Percentiles rank a stretch among this genome's conserved stretches.
phyloP scores from a whole-genome alignment of 2,113 vertebrate genomes.

The Chitala chitala region DNA sequence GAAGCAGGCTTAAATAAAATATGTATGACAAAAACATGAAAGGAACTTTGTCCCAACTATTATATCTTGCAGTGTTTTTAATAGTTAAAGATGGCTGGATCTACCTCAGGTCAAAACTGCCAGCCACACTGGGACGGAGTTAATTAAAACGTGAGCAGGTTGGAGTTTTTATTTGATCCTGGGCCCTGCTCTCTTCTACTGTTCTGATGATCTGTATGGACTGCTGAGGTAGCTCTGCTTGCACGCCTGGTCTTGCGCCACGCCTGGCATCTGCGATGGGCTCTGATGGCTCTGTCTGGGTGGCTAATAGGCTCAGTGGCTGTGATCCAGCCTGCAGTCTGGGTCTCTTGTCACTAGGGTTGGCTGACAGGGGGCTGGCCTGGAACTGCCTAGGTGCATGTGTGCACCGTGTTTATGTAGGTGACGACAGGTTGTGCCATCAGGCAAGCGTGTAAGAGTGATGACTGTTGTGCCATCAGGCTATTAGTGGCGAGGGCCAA shows the following conservation, averaged over 20 bases:
- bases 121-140: too few relatives aligned
- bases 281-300: constrained; percentile 1
- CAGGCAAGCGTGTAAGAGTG: not conserved
- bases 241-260: not conserved
- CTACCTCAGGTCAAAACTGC: not conserved
- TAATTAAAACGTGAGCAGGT: constrained; percentile 6
- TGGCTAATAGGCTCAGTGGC: not conserved
- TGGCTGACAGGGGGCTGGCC: not conserved
- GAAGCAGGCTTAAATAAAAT: not conserved
- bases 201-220: not conserved
- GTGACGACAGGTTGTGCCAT: not conserved
- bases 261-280: not conserved
- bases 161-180: not conserved
- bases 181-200: too few relatives aligned
- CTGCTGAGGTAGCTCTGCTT: not conserved
- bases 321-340: not conserved
- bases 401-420: not conserved
- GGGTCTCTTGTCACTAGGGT: not conserved
- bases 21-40: not conserved
- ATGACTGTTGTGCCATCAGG: not conserved
- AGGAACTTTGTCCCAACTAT: not conserved
- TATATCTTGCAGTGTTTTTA: not conserved
- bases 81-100: not conserved
- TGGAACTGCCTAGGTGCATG: constrained; percentile 6
- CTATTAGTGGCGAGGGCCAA: not conserved